phyloP scores from a whole-genome alignment of 2,113 vertebrate genomes.

The Bolborhynchus lineola region DNA sequence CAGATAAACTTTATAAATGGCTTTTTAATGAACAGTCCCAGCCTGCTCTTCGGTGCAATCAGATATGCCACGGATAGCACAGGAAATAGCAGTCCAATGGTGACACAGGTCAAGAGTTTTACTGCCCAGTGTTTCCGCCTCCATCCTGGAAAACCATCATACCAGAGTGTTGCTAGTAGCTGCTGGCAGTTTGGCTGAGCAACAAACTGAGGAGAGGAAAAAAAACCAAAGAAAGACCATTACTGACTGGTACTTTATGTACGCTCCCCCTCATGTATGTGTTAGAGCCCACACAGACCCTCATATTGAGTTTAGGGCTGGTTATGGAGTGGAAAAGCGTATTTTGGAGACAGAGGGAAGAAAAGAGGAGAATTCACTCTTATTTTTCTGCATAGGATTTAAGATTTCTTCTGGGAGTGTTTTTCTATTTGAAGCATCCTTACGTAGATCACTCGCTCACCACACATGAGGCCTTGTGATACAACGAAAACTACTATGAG shows the following conservation, averaged over 20 bases:
- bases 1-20: constrained; percentile 99
- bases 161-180: constrained; percentile 95
- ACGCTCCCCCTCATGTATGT: neutral
- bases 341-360: neutral
- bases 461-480: neutral
- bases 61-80: constrained; percentile 91
- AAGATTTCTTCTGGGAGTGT: neutral
- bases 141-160: constrained; percentile 97
- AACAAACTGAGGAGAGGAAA: constrained; percentile 83
- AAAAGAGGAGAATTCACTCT: neutral
- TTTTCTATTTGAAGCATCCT: neutral
- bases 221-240: neutral
- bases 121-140: constrained; percentile 94
- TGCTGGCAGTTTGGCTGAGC: constrained; percentile 98
- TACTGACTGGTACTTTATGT: neutral
- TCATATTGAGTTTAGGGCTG: neutral
- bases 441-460: neutral
- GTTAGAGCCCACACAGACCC: neutral
- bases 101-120: constrained; percentile 94
- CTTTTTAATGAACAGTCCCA: constrained; percentile 95
- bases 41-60: constrained; percentile 90
- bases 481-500: neutral
- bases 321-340: neutral
- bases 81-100: constrained; percentile 92
- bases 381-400: neutral